Evolutionary conservation across 2,888 invertebrate genomes (phyloP), one percentile per base, ranked within the genome.

Genomic region (Eupithecia subumbrata): DNA sequence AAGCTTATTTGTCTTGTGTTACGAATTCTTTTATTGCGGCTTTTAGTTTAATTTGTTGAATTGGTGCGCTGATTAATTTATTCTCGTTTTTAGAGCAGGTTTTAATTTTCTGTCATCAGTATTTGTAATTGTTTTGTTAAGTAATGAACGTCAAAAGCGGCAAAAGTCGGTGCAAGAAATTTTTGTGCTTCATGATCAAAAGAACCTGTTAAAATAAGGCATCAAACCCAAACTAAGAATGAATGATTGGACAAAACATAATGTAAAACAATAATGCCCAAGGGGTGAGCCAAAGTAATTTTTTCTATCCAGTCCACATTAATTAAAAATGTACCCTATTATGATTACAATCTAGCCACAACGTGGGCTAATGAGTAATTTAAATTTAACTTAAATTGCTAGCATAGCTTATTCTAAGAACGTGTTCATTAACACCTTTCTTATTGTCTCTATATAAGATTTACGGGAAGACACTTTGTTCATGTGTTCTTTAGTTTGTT

Each of bases 1-100:
- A 60, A 45, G 75, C 74, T 76, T 81, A 80, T 80, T 80, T 81
- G 80, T 79, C 79, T 77, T 77, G 76, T 45, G 71, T 43, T 75
- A 78, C 73, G 76, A 76, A 72, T 79, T 56, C 74, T 64, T 64
- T 77, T 75, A 76, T 76, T 77, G 73, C n/a, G 68, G 74, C 48
- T 75, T 75, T 76, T 71, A 74, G 71, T 74, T 77, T 78, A 75
- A 78, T 80, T 80, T 76, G 76, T 74, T 72, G 45, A 66, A 72
- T 67, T 72, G 66, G 69, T 34, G 18, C 30, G 8, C 64, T 72
- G 68, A 71, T 78, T 76, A 71, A 74, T 79, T 48, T 40, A n/a
- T 67, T 40, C n/a, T 37, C n/a, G 40, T 67, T 40, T 37, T 37
- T 67, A 67, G 22, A 67, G 11, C 66, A 12, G 14, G 11, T 37